A percentile compares a stretch with the other conserved stretches of the same genome.
Evolutionary conservation across 2,113 vertebrate genomes (phyloP).

Genomic region (Lipotes vexillifer): DNA sequence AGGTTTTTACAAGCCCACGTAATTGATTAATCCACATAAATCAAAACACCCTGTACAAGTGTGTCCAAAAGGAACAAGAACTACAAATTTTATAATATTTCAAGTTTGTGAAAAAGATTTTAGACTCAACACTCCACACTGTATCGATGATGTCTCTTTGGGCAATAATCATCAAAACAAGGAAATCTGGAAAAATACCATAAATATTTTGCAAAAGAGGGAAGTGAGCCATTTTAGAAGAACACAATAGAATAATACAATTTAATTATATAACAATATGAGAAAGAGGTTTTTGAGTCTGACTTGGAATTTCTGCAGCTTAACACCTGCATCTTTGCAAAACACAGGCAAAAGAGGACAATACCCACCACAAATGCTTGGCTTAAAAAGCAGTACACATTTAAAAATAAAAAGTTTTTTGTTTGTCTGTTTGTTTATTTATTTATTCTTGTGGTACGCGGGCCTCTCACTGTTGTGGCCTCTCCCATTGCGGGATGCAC

Average conservation of each 20-base stretch:
- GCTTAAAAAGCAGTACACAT: neutral
- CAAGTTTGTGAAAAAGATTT: neutral
- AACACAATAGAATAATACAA: neutral
- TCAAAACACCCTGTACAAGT: neutral
- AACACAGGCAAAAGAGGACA: neutral
- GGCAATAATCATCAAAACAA: slow-evolving; percentile 29
- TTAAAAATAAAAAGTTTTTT: neutral
- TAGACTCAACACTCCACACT: neutral
- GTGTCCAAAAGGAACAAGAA: neutral
- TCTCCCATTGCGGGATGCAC: too few species aligned
- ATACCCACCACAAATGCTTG: neutral
- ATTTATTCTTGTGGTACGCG: too few species aligned
- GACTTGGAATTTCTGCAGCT: slow-evolving; percentile 19
- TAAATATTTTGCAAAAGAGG: neutral
- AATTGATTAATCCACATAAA: neutral
- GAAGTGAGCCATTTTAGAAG: neutral
- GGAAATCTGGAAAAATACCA: neutral
- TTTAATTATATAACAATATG: neutral
- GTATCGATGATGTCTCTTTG: neutral
- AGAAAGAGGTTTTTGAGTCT: neutral
- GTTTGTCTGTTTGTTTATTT: neutral
- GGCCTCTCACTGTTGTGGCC: too few species aligned
- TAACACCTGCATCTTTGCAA: neutral
- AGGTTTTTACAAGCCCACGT: neutral
- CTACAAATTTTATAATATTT: neutral